These are phyloP conservation scores for Premnoplex brunnescens DNA, from an alignment of 2,797 vertebrate species.

Conservation along the genomic window DNA sequence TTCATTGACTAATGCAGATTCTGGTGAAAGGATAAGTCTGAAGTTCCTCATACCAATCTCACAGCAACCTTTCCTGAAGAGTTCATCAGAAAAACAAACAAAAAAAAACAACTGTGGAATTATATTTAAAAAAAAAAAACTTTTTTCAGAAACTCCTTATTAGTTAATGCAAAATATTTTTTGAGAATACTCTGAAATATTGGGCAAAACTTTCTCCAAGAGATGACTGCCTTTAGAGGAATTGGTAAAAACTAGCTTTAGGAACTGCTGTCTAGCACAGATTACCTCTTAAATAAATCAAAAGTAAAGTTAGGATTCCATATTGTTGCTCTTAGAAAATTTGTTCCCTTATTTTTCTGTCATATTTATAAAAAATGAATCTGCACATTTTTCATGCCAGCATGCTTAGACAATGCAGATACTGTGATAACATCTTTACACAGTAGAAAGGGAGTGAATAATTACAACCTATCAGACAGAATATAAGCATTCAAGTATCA, in stretches of 20 bases:
- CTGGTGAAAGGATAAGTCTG: background rate
- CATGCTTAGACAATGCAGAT: background rate
- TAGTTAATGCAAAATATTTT: background rate
- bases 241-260: background rate
- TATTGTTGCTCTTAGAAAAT: background rate
- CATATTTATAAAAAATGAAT: background rate
- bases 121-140: background rate
- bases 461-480: background rate
- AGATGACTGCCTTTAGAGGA: accelerated
- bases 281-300: background rate
- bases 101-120: background rate
- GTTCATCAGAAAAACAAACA: background rate
- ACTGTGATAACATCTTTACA: background rate
- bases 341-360: background rate
- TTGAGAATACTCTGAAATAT: background rate
- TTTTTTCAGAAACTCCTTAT: background rate
- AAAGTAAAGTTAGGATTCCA: background rate
- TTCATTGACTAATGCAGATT: background rate
- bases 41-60: background rate
- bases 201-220: background rate
- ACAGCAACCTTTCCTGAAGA: background rate
- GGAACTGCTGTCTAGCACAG: background rate
- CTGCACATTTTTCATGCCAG: background rate
- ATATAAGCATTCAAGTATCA: background rate
- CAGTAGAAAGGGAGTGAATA: constrained; percentile 1